A percentile compares a stretch with the other conserved stretches of the same genome.
Evolutionary conservation across 2,113 vertebrate species (phyloP).

Genomic region (Eubucco bourcierii): DNA sequence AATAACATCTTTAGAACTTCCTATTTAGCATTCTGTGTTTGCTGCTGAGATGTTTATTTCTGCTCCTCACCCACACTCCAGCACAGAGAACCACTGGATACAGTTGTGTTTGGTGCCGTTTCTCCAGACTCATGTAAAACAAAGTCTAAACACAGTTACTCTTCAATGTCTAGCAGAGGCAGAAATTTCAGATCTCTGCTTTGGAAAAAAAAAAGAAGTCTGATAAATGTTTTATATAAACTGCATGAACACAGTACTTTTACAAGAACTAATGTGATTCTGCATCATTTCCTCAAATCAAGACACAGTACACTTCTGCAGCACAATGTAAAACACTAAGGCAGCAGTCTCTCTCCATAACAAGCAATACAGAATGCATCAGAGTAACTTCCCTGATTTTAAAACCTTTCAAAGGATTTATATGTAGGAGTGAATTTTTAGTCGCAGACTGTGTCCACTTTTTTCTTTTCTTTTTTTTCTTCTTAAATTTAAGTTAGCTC

Average conservation of each 20-base stretch:
- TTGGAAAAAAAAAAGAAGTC: neutral
- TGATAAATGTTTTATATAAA: conserved; percentile 11
- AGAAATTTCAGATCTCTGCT: neutral
- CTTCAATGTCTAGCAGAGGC: neutral
- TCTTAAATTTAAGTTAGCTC: neutral
- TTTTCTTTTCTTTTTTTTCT: neutral
- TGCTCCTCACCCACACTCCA: no score
- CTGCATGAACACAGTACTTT: neutral
- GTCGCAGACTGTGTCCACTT: neutral
- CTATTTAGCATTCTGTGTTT: neutral
- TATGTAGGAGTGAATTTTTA: neutral
- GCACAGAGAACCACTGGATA: no score
- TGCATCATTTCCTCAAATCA: conserved; percentile 19
- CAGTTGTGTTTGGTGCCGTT: neutral
- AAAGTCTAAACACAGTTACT: neutral
- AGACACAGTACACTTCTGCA: neutral
- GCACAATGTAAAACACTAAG: neutral
- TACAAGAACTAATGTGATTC: neutral
- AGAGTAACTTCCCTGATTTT: neutral
- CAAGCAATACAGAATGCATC: neutral
- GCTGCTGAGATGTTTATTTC: neutral
- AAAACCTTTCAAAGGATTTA: neutral
- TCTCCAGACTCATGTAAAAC: neutral
- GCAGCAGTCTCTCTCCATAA: neutral
- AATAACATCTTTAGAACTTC: neutral